Base-by-base conservation (phyloP, 2,113 vertebrate species). In the Hucho hucho region DNA sequence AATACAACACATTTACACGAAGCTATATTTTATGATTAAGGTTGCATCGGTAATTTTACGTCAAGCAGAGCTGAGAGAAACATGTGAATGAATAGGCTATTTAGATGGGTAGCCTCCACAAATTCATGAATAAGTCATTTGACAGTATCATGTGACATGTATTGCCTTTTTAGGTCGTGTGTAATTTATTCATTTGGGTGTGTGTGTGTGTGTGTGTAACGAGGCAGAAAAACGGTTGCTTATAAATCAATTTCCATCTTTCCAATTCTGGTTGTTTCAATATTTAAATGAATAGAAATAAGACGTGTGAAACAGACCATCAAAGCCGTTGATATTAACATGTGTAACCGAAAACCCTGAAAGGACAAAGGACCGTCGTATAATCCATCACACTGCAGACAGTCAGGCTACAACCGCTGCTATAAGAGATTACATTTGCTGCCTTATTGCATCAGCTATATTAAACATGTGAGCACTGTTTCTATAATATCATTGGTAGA, bases 281-380 rank as follows among this genome's bases (percentile, higher is more conserved):
- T 11, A 61, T 22, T 61, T 24, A 2, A 61, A 22, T n/a, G n/a
- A 61, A 56, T 56, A 56, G 6, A 61, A 61, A 61, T 22, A 61
- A 22, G 58, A 53, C 13, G 49, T 53, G 49, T 14, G 1, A 53
- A 53, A 53, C 18, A 61, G 6, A 2, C 13, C 18, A 61, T 7
- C 58, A 11, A 13, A 61, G 58, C 20, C n/a, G 58, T 22, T 61
- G 58, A 22, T 61, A 9, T 4, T 53, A 53, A 18, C 49, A 53
- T 5, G 16, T 53, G 13, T 53, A 53, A 53, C 49, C 1, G 16
- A 53, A 61, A 6, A 61, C 58, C 20, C 78, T 2, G 75, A 1
- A 24, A 77, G 77, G 86, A 90, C 87, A 88, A 89, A 90, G 81
- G 29, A 69, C 86, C 46, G 74, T 77, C 72, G 63, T 75, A 3